Conservation (phyloP, 2,888 invertebrate genomes). For the Chromoteleia sp. region DNA sequence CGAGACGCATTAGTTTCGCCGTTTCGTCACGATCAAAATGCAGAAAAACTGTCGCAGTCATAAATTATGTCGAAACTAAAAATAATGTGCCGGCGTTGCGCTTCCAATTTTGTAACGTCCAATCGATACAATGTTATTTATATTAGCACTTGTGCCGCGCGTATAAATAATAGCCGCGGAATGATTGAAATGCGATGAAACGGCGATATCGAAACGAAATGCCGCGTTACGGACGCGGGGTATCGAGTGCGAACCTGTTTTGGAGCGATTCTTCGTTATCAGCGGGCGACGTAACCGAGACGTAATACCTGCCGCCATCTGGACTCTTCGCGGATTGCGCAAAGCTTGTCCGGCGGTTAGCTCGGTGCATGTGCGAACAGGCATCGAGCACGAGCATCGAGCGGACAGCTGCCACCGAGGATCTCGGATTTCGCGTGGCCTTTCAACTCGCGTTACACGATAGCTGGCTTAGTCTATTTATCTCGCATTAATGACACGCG, state of each 20-base stretch:
- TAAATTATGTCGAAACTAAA: constrained; percentile 15
- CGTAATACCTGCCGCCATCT: constrained; percentile 57
- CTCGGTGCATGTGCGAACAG: constrained; percentile 44
- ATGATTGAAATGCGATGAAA: constrained; percentile 5
- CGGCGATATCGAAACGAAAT: not conserved
- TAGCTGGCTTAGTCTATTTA: constrained; percentile 72
- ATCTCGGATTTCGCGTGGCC: constrained; percentile 80
- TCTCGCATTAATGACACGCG: constrained; percentile 65
- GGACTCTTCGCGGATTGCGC: constrained; percentile 56
- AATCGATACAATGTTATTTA: constrained; percentile 6
- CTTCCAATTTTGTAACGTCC: not conserved
- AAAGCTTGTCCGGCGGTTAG: constrained; percentile 59
- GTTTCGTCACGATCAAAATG: constrained; percentile 1
- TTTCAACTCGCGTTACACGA: constrained; percentile 80
- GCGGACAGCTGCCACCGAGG: constrained; percentile 72
- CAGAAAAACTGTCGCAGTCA: not conserved
- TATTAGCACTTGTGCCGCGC: not conserved
- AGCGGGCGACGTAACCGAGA: constrained; percentile 37
- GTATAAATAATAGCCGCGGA: constrained; percentile 1
- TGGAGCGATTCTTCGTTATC: constrained; percentile 20
- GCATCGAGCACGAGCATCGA: constrained; percentile 46
- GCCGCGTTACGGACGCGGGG: not conserved
- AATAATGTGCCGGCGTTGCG: not conserved
- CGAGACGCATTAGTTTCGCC: too few species aligned
- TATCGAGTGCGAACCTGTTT: constrained; percentile 38